Evolutionary conservation across 2,888 invertebrate genomes (phyloP).

Genomic region (Helicoverpa assulta): DNA sequence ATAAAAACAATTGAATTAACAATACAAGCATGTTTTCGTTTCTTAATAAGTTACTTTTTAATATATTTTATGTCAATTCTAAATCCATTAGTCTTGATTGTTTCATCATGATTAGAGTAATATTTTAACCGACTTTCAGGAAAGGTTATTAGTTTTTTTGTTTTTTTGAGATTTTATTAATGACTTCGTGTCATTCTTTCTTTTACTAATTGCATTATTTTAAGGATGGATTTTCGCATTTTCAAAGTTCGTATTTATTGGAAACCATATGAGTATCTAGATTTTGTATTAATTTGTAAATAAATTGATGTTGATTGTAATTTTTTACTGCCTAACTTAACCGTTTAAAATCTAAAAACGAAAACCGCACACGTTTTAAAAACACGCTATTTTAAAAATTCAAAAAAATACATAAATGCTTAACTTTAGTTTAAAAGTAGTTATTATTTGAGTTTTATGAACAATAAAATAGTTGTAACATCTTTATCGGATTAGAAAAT

Average conservation of each 20-base stretch:
- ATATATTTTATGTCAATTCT: too few species aligned
- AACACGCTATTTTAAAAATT: background rate
- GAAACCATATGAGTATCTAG: too few species aligned
- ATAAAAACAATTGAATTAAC: background rate
- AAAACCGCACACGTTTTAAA: background rate
- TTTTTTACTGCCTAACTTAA: background rate
- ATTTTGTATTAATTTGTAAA: too few species aligned
- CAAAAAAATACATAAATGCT: background rate
- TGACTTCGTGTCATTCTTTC: background rate
- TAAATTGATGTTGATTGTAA: too few species aligned
- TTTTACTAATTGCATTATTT: background rate
- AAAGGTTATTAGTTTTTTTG: background rate
- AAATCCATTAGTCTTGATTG: too few species aligned
- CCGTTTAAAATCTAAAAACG: background rate
- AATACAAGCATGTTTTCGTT: background rate
- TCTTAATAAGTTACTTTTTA: too few species aligned
- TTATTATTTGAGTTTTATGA: conserved; percentile 5
- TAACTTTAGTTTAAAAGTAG: background rate
- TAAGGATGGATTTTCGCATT: background rate
- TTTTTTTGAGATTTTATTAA: background rate
- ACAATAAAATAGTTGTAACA: conserved; percentile 10
- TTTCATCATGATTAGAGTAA: too few species aligned
- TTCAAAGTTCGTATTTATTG: background rate
- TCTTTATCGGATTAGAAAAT: conserved; percentile 7
- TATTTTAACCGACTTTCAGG: too few species aligned